Conservation (phyloP, 2,113 vertebrate genomes). For the Pseudopodoces humilis region DNA sequence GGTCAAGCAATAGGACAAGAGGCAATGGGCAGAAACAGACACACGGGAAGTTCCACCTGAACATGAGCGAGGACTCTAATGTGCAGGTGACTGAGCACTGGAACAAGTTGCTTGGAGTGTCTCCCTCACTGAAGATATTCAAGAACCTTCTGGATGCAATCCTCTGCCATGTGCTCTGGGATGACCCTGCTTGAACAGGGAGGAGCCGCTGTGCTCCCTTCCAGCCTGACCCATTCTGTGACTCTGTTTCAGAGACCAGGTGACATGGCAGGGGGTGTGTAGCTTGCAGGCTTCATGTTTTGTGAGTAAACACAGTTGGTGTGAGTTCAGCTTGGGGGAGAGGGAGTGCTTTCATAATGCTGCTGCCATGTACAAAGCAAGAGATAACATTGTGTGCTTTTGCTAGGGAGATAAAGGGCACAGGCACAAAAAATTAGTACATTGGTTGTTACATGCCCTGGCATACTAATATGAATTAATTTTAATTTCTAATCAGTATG, state of each 20-base stretch:
- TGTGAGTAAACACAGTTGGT: background rate
- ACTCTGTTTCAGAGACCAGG: background rate
- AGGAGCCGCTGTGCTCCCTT: background rate
- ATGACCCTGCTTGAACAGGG: background rate
- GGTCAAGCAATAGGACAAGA: background rate
- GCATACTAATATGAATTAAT: conserved; percentile 13
- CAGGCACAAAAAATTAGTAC: background rate
- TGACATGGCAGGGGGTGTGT: background rate
- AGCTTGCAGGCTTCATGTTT: background rate
- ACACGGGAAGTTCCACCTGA: background rate
- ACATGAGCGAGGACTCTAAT: background rate
- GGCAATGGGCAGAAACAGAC: background rate
- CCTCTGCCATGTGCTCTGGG: background rate
- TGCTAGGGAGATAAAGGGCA: background rate
- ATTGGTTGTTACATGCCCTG: background rate
- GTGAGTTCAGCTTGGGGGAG: background rate
- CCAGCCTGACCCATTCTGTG: background rate
- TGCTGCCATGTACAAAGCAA: background rate
- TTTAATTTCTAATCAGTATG: conserved; percentile 33
- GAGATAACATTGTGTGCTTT: background rate
- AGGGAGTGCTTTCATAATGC: background rate
- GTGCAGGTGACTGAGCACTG: background rate
- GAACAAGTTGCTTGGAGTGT: background rate
- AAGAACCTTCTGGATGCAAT: background rate
- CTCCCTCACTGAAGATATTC: background rate